These are phyloP conservation scores for Triplophysa rosa DNA, from an alignment of 2,113 vertebrate species.

Conservation along the genomic window DNA sequence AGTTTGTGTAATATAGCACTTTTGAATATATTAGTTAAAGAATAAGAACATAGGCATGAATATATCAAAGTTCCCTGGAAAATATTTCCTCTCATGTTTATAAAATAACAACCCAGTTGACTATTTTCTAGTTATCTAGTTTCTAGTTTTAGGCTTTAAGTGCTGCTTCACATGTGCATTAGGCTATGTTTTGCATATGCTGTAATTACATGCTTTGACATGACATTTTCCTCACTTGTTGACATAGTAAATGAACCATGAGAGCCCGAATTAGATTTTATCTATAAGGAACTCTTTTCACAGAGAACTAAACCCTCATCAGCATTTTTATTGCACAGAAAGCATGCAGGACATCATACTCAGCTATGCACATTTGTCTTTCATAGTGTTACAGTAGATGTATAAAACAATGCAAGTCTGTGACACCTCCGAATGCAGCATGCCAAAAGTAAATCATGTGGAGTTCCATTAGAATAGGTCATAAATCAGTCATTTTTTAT, in stretches of 20 bases:
- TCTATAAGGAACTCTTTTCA: background rate
- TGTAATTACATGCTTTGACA: background rate
- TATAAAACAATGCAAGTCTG: background rate
- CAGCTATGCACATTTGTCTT: background rate
- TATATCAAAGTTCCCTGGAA: no score
- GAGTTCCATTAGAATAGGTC: no score
- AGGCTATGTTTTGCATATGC: background rate
- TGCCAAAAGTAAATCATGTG: no score
- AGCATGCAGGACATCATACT: background rate
- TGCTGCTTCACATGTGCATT: conserved; percentile 2
- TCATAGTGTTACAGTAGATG: background rate
- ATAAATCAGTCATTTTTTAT: no score
- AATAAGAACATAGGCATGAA: no score
- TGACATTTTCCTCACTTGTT: background rate
- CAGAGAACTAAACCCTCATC: background rate
- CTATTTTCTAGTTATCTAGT: background rate
- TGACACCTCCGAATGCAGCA: background rate
- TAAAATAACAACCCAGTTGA: no score
- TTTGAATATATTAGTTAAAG: background rate
- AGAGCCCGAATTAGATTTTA: background rate
- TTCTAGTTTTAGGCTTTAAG: background rate
- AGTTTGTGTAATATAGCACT: no score
- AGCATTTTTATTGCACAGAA: background rate
- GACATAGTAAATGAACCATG: conserved; percentile 10
- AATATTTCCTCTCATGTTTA: no score